Evolutionary conservation across 2,888 invertebrate genomes (phyloP), one percentile per base, ranked within the genome.

Genomic region (Liodrosophila aerea): DNA sequence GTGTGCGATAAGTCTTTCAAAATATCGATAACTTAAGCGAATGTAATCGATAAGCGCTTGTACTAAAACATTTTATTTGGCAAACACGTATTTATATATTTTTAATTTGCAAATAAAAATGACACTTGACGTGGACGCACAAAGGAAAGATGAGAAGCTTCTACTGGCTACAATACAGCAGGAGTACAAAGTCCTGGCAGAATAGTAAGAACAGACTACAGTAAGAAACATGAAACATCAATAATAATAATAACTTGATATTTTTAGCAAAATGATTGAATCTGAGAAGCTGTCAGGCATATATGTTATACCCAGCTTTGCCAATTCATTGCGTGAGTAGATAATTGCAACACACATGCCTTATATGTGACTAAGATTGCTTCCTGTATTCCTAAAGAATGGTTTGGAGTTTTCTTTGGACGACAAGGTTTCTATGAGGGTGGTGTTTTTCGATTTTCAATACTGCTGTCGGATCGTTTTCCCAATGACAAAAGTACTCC

Each of bases 281-380:
- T 94, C 94, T 47, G 96, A 97, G 90, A 95, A 95, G 88, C 91
- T 97, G 73, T 94, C 94, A 83, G 97, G 98, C 45, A 93, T 98
- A 59, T 98, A 98, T 91, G 96, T 97, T 12, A 96, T 98, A 89
- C 98, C 98, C 56, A 97, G 98, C 41, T 94, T 94, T 86, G 94
- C 94, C 85, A 95, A 94, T 87, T 94, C 95, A 47, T 92, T 96
- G 85, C 87, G 96, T 96, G 92, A 93, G 94, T 93, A 30, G 16
- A 22, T 9, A 1, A 30, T 3, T 8, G n/a, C n/a, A n/a, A n/a
- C n/a, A n/a, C n/a, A n/a, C n/a, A n/a, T n/a, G n/a, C n/a, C n/a
- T n/a, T n/a, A n/a, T n/a, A n/a, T n/a, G n/a, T n/a, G n/a, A n/a
- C n/a, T n/a, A n/a, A n/a, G n/a, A n/a, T n/a, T n/a, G n/a, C n/a